These are phyloP conservation scores for Syrrhaptes paradoxus DNA, from an alignment of 2,113 vertebrate species.

Conservation along the genomic window DNA sequence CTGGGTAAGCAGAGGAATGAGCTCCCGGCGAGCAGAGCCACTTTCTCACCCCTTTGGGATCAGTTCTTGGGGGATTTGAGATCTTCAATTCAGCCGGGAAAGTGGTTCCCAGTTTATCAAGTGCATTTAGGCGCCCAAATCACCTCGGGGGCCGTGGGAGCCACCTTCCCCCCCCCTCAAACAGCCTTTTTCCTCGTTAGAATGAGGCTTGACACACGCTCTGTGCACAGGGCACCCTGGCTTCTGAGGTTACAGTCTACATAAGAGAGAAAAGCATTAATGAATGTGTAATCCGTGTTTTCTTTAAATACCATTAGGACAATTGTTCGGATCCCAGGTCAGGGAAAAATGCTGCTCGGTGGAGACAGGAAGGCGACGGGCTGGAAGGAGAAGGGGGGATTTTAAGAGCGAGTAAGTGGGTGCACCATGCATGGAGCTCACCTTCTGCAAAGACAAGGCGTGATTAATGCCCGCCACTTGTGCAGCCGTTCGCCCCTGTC, in stretches of 20 bases:
- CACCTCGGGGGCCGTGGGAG: not conserved
- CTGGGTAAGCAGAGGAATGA: not conserved
- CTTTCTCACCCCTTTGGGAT: not conserved
- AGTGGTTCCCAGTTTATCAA: not conserved
- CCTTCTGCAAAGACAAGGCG: constrained; percentile 41
- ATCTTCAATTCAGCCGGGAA: not conserved
- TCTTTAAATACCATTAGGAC: constrained; percentile 58
- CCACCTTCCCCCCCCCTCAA: not conserved
- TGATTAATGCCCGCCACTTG: constrained; percentile 32
- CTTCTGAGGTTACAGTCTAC: not conserved
- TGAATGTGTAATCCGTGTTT: constrained; percentile 49
- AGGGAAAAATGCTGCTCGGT: constrained; percentile 5
- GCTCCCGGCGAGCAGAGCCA: not conserved
- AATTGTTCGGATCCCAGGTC: constrained; percentile 21
- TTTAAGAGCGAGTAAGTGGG: constrained; percentile 43
- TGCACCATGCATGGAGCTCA: not conserved
- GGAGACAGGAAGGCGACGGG: constrained; percentile 54
- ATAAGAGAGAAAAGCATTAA: constrained; percentile 17
- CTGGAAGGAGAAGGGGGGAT: not conserved
- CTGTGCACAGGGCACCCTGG: not conserved
- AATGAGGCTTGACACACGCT: not conserved
- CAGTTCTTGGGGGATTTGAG: not conserved
- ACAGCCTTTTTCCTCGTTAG: not conserved
- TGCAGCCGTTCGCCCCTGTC: not conserved
- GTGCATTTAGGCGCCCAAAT: not conserved